Base-by-base conservation (phyloP, 1,140 invertebrate species). In the Drosophila varians region DNA sequence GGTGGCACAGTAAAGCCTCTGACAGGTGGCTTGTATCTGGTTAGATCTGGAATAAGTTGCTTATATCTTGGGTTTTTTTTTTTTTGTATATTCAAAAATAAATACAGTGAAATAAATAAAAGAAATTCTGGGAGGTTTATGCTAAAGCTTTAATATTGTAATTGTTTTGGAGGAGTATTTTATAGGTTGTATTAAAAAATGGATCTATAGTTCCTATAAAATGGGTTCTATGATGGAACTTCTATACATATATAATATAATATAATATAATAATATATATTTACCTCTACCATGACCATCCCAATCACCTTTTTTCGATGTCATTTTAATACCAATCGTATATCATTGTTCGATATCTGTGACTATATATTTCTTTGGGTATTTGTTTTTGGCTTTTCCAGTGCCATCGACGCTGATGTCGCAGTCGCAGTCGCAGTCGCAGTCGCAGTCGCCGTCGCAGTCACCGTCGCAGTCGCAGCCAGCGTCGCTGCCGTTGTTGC, bases 401-500 rank as follows among this genome's bases (percentile, higher is more conserved):
- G 43, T 73, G 49, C 34, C 69, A 36, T 55, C 51, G 57, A 46
- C 56, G 38, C 49, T 64, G 46, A 65, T 55, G 71, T 21, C 70
- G 60, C 46, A 49, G 48, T 38, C 36, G 36, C 7, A 16, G 11
- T 25, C 25, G 57, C 34, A 16, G 16, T 38, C 34, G 34, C 5
- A 42, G 12, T 42, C 38, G 38, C 14, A 18, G 16, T 42, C 16
- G 38, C 14, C 18, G 14, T 42, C 8, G 38, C 5, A 49, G 28
- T 9, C 8, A 16, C 5, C 43, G 28, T 9, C 11, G 38, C 14
- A 42, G 14, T 42, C 16, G 38, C 5, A 49, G 28, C 28, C 28
- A 62, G 56, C 70, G 61, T 66, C 11, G 61, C 46, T 28, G 64
- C 21, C 61, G 64, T 21, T 53, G 47, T 68, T 45, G 68, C 60